Conservation (phyloP, 2,888 invertebrate genomes). For the Eremobia ochroleuca region DNA sequence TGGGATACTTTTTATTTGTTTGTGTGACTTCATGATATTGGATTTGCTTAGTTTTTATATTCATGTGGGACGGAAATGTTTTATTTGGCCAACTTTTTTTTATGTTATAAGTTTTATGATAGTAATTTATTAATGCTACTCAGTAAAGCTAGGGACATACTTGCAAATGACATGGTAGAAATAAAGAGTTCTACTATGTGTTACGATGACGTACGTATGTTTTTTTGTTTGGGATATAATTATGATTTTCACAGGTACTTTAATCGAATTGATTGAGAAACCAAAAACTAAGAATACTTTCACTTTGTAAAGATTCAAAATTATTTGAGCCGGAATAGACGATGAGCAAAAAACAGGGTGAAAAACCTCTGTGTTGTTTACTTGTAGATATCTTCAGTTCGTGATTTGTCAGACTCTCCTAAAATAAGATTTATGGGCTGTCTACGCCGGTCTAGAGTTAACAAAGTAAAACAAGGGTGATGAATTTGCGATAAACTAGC, state of each 20-base stretch:
- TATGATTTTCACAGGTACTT: background rate
- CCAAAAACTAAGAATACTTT: background rate
- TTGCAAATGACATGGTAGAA: background rate
- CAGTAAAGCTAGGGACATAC: background rate
- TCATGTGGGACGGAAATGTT: slow-evolving; percentile 4
- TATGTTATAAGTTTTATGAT: background rate
- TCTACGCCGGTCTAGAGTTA: background rate
- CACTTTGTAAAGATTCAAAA: background rate
- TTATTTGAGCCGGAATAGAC: background rate
- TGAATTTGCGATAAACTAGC: slow-evolving; percentile 12
- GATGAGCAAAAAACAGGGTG: background rate
- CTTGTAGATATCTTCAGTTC: background rate
- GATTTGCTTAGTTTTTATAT: slow-evolving; percentile 29
- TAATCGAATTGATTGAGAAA: background rate
- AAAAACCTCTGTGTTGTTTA: background rate
- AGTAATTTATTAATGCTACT: background rate
- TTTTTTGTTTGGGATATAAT: background rate
- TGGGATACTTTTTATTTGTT: slow-evolving; percentile 49
- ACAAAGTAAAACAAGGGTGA: slow-evolving; percentile 13
- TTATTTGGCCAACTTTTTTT: slow-evolving; percentile 5
- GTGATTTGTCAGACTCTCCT: background rate
- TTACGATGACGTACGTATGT: background rate
- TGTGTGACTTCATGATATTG: slow-evolving; percentile 42
- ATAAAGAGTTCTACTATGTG: background rate
- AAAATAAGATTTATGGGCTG: slow-evolving; percentile 29